phyloP scores from a whole-genome alignment of 2,797 vertebrate genomes.

The Muraenolepis orangiensis region DNA sequence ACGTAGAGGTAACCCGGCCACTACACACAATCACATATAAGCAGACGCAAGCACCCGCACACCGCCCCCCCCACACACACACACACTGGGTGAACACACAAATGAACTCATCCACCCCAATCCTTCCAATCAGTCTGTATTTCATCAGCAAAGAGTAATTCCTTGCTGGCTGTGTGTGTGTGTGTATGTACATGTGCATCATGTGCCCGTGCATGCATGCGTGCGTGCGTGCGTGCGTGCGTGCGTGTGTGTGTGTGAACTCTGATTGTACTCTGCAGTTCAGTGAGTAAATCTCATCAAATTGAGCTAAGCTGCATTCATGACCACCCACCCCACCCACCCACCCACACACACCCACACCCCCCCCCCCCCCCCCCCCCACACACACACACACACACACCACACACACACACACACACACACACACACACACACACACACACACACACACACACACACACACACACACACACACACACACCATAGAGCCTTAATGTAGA shows the following conservation, averaged over 20 bases:
- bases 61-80: neutral
- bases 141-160: neutral
- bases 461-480: neutral
- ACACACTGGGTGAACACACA: neutral
- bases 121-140: neutral
- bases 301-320: constrained; percentile 14
- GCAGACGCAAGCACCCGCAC: constrained; percentile 5
- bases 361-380: too few relatives aligned
- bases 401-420: neutral
- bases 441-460: neutral
- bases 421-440: neutral
- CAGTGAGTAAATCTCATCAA: constrained; percentile 40
- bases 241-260: neutral
- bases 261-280: constrained; percentile 32
- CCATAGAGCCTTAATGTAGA: neutral
- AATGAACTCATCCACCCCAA: neutral
- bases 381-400: neutral
- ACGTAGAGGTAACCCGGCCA: neutral
- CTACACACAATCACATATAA: neutral
- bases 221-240: neutral
- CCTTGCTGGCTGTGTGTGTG: neutral
- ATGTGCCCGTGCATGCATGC: too few relatives aligned
- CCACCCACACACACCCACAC: neutral
- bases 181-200: too few relatives aligned
- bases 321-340: neutral